Base-by-base conservation (phyloP, 2,113 vertebrate species). In the Nannobrachium achirus region DNA sequence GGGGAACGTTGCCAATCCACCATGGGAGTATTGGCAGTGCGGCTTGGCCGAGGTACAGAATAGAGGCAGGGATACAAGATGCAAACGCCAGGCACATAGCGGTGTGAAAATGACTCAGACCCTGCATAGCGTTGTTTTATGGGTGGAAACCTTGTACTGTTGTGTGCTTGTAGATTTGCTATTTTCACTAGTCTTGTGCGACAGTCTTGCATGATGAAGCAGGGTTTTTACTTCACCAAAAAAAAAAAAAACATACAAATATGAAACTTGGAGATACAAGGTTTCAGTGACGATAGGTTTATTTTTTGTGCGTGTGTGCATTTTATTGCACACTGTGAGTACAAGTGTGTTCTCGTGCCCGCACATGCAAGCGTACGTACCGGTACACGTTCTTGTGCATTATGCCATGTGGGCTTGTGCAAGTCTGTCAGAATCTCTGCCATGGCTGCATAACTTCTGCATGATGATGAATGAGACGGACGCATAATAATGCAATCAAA, bases 401-500 rank as follows among this genome's bases (percentile, higher is more conserved):
- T 45, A 14, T 45, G 44, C 44, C 56, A 20, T 71, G 10, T 15
- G 33, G 40, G 33, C 50, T 42, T 62, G 7, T 50, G 48, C 44
- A 8, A 33, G 63, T 25, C 50, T 14, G 40, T 10, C 25, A 5
- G 25, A 33, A 15, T 61, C 14, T 19, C 50, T 50, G 8, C 52
- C 56, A 58, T 66, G 6, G 10, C 45, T 62, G 69, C 25, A 62
- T 61, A 64, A 46, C 46, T 56, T 58, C 56, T 59, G 66, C 64
- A 62, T 64, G 40, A 38, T 68, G 77, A 76, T 66, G 71, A 74
- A 78, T 68, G 61, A 63, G 76, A 86, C 82, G 73, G 79, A 75
- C 81, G 78, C 76, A 82, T 88, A 82, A 82, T 83, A 77, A 85
- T 85, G 78, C 72, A 80, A 86, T 85, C 83, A 89, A 83, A 86